phyloP scores from a whole-genome alignment of 2,797 vertebrate species.

The Buphagus erythrorhynchus region DNA sequence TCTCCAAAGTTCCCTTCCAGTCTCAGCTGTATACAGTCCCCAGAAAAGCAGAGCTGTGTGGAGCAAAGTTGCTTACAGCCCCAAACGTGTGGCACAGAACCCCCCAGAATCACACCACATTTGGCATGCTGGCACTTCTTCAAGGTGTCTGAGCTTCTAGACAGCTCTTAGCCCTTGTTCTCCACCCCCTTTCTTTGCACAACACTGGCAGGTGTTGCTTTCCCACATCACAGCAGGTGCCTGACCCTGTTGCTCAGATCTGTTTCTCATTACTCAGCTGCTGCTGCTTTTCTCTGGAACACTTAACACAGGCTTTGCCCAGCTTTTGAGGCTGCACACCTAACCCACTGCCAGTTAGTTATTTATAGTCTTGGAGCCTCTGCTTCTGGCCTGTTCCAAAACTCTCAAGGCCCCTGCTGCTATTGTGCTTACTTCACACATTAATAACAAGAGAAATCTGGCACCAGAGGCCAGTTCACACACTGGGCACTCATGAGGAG shows the following conservation, averaged over 20 bases:
- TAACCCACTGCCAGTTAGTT: neutral
- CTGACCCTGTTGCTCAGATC: neutral
- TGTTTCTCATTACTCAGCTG: neutral
- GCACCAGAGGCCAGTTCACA: neutral
- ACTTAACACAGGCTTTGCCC: neutral
- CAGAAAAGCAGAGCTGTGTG: neutral
- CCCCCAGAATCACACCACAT: neutral
- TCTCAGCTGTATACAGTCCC: neutral
- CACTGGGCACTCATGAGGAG: neutral
- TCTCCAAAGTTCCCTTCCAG: neutral
- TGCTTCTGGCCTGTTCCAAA: neutral
- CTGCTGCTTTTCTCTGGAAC: neutral
- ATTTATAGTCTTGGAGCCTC: neutral
- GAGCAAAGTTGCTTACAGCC: neutral
- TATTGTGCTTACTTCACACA: neutral
- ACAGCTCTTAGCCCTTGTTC: neutral
- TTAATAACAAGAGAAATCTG: neutral
- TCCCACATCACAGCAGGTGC: neutral
- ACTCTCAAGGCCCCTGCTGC: neutral
- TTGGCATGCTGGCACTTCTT: neutral
- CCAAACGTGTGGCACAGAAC: neutral
- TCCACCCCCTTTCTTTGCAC: rapidly evolving
- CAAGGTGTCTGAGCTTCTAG: neutral
- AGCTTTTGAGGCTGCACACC: neutral
- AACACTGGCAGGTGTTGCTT: neutral